A percentile compares a stretch with the other conserved stretches of the same genome.
Evolutionary conservation across 2,113 vertebrate genomes (phyloP).

Genomic region (Meleagris gallopavo): DNA sequence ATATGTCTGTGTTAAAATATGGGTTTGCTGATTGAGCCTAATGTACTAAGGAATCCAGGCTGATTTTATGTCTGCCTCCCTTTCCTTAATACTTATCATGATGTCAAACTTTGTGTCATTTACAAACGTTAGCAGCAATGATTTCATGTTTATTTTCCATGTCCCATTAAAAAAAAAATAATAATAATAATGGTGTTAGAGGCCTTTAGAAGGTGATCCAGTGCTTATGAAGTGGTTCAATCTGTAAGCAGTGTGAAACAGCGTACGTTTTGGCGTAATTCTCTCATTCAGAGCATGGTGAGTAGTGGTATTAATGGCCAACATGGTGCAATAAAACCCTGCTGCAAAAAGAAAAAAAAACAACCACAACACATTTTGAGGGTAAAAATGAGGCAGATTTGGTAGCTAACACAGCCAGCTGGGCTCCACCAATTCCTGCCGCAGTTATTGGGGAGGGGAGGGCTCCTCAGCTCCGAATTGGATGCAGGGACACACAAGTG

Average conservation of each 20-base stretch:
- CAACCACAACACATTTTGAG: neutral
- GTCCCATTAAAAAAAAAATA: neutral
- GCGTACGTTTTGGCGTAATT: neutral
- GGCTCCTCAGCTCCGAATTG: neutral
- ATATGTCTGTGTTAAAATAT: conserved; percentile 27
- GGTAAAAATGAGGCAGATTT: neutral
- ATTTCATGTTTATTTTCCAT: conserved; percentile 20
- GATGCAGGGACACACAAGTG: neutral
- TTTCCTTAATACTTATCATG: neutral
- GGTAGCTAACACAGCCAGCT: neutral
- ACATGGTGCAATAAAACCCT: neutral
- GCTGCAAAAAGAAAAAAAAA: neutral
- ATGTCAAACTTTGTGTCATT: conserved; percentile 30
- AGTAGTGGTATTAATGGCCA: neutral
- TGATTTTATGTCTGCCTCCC: neutral
- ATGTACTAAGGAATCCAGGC: conserved; percentile 26
- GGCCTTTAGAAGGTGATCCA: neutral
- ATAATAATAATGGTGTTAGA: neutral
- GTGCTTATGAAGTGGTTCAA: neutral
- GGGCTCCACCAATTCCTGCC: neutral
- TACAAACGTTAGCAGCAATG: neutral
- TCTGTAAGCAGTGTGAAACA: neutral
- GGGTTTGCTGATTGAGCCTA: conserved; percentile 47
- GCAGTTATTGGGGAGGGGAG: neutral
- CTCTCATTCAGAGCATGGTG: neutral